Conservation (phyloP, 2,113 vertebrate species). For the Oncorhynchus mykiss region DNA sequence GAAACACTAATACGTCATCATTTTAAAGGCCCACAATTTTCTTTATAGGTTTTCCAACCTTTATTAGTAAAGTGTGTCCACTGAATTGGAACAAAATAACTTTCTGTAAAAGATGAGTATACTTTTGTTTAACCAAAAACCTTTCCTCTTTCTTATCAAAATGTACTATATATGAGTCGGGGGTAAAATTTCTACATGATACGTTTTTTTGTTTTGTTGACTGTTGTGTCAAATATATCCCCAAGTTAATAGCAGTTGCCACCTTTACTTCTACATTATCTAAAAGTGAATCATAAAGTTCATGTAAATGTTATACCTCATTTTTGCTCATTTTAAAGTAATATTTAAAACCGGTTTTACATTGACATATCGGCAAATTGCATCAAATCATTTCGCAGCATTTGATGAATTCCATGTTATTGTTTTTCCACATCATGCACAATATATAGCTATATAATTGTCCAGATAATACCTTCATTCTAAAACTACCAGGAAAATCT, state of each 20-base stretch:
- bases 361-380: too few species aligned
- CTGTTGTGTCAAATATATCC: slow-evolving; percentile 40
- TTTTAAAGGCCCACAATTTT: too few species aligned
- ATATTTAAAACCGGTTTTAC: too few species aligned
- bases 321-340: slow-evolving; percentile 9
- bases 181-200: not conserved
- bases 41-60: too few species aligned
- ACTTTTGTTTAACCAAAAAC: not conserved
- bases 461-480: too few species aligned
- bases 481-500: too few species aligned
- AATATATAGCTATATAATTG: not conserved
- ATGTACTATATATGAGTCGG: not conserved
- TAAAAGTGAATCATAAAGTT: too few species aligned
- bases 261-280: too few species aligned
- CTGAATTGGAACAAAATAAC: not conserved
- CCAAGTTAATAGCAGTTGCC: too few species aligned
- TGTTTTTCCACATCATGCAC: not conserved
- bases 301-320: not conserved
- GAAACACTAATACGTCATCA: too few species aligned
- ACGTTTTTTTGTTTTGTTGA: slow-evolving; percentile 23
- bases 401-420: too few species aligned
- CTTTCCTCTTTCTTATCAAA: slow-evolving; percentile 19
- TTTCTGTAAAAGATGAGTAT: slow-evolving; percentile 19
- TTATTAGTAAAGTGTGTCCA: too few species aligned
- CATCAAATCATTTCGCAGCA: not conserved